Percentiles rank a stretch among this genome's conserved stretches.
These are phyloP conservation scores for Zophobas atratus DNA, from an alignment of 1,140 invertebrate species.

Conservation along the genomic window DNA sequence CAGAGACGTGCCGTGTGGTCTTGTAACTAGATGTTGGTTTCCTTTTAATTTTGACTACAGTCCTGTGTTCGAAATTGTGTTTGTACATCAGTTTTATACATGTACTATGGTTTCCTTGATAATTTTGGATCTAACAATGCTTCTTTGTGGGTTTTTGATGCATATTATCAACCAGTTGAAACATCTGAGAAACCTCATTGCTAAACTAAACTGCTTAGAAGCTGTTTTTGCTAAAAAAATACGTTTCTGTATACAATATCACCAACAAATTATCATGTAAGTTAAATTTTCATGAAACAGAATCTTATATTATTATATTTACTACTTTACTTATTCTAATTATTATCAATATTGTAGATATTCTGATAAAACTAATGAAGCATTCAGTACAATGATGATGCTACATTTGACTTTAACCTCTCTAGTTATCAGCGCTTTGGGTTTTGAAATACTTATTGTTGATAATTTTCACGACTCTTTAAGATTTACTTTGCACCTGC, in stretches of 20 bases:
- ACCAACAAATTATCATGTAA: slow-evolving; percentile 55
- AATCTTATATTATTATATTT: neutral
- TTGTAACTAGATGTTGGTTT: slow-evolving; percentile 56
- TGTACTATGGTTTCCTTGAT: slow-evolving; percentile 56
- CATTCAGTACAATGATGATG: slow-evolving; percentile 60
- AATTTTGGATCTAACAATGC: slow-evolving; percentile 59
- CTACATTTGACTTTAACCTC: slow-evolving; percentile 62
- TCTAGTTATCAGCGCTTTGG: slow-evolving; percentile 60
- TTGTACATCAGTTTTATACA: slow-evolving; percentile 57
- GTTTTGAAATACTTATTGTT: slow-evolving; percentile 62
- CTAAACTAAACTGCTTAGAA: slow-evolving; percentile 17
- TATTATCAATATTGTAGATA: slow-evolving; percentile 55
- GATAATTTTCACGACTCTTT: slow-evolving; percentile 59
- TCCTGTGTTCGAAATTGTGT: slow-evolving; percentile 59
- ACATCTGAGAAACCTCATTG: slow-evolving; percentile 53
- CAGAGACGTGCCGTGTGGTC: slow-evolving; percentile 57
- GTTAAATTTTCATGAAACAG: slow-evolving; percentile 2
- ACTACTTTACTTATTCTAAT: neutral
- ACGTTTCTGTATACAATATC: slow-evolving; percentile 55
- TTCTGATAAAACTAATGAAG: slow-evolving; percentile 54
- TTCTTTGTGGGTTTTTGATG: slow-evolving; percentile 59
- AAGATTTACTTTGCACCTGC: slow-evolving; percentile 59
- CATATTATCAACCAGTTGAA: slow-evolving; percentile 57
- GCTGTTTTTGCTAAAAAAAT: slow-evolving; percentile 39
- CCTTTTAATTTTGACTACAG: slow-evolving; percentile 57